These are phyloP conservation scores for Butorides virescens DNA, from an alignment of 2,113 vertebrate genomes.

Conservation along the genomic window DNA sequence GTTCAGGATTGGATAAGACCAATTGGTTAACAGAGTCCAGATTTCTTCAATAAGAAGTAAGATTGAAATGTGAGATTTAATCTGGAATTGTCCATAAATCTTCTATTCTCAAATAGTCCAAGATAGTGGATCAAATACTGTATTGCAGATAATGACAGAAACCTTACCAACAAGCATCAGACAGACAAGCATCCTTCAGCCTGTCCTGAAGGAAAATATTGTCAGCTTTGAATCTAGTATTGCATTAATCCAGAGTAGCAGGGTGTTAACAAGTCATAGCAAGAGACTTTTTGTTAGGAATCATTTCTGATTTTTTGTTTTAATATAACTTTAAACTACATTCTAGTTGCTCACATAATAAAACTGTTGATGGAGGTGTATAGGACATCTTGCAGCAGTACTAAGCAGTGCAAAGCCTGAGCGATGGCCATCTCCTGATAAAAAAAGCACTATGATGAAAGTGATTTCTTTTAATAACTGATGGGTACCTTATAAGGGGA, in stretches of 20 bases:
- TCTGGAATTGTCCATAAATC: neutral
- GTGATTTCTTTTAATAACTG: neutral
- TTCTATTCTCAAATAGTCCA: neutral
- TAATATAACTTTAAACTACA: neutral
- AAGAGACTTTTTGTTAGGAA: neutral
- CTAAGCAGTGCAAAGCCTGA: neutral
- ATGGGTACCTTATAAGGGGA: neutral
- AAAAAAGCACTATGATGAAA: neutral
- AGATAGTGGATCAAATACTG: neutral
- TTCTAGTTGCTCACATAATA: neutral
- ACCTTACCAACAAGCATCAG: neutral
- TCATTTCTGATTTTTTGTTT: neutral
- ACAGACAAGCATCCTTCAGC: neutral
- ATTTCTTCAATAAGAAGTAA: neutral
- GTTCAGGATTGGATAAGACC: neutral
- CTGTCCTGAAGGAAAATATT: neutral
- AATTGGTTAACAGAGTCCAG: neutral
- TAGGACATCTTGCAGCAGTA: neutral
- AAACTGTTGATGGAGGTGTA: neutral
- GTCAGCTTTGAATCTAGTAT: neutral
- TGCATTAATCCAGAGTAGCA: neutral
- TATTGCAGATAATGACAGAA: neutral
- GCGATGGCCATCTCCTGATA: neutral
- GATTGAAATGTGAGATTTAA: neutral
- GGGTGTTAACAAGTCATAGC: neutral